A percentile compares a stretch with the other conserved stretches of the same genome.
Conservation (phyloP, 2,113 vertebrate genomes). For the Podocnemis expansa region DNA sequence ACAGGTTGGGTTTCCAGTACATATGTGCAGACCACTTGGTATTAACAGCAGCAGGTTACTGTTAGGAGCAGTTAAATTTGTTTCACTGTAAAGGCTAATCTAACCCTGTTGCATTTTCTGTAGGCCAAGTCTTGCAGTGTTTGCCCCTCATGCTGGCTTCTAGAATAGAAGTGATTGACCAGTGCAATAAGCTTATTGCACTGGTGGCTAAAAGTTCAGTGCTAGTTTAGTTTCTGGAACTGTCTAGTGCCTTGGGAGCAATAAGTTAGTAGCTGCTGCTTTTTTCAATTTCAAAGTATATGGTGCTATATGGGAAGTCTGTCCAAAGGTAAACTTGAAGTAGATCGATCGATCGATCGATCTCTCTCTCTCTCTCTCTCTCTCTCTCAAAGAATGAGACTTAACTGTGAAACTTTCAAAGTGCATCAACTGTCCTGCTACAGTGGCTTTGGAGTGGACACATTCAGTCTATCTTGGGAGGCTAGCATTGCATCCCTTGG, state of each 20-base stretch:
- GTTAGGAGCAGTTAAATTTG: background rate
- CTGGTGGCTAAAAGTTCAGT: background rate
- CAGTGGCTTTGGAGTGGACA: too few relatives aligned
- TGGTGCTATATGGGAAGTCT: background rate
- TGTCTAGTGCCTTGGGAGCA: background rate
- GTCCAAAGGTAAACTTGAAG: background rate
- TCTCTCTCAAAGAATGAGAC: background rate
- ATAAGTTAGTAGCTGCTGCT: background rate
- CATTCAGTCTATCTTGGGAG: background rate
- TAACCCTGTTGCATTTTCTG: background rate
- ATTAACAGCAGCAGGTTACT: background rate
- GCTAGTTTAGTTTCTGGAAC: background rate
- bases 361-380: too few relatives aligned
- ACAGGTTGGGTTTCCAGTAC: background rate
- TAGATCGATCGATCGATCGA: too few relatives aligned
- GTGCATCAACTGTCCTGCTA: background rate
- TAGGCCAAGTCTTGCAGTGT: background rate
- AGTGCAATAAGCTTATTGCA: background rate
- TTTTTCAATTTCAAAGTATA: background rate
- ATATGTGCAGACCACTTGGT: too few relatives aligned
- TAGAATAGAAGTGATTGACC: background rate
- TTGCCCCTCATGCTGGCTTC: background rate
- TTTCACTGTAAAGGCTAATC: background rate
- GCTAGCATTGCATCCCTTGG: background rate
- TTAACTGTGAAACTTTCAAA: background rate